Conservation (phyloP, 2,797 vertebrate genomes). For the Sebastes baramenuke region DNA sequence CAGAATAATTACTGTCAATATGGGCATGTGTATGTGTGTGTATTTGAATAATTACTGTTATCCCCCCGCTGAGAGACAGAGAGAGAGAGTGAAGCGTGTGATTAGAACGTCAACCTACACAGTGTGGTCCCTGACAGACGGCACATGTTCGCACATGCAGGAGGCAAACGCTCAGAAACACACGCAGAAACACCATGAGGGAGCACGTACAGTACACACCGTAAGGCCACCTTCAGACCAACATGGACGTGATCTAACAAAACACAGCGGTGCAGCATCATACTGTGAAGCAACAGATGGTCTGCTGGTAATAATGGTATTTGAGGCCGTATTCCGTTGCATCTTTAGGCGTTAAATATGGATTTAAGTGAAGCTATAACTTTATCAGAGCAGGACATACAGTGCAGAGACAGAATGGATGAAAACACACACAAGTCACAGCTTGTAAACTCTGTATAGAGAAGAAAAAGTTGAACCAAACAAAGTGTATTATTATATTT, state of each 20-base stretch:
- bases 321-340: neutral
- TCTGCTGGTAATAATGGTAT: slow-evolving; percentile 6
- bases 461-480: neutral
- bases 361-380: neutral
- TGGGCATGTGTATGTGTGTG: slow-evolving; percentile 60
- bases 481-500: slow-evolving; percentile 29
- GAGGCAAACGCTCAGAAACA: slow-evolving; percentile 13
- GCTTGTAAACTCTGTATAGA: neutral
- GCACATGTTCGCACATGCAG: slow-evolving; percentile 50
- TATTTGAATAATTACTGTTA: slow-evolving; percentile 84
- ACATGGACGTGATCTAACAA: slow-evolving; percentile 18
- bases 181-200: slow-evolving; percentile 5
- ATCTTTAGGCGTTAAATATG: neutral
- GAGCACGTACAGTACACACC: neutral
- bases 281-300: slow-evolving; percentile 47
- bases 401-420: neutral
- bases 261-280: neutral
- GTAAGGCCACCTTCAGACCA: slow-evolving; percentile 31
- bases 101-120: slow-evolving; percentile 81
- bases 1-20: slow-evolving; percentile 83
- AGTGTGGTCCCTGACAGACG: slow-evolving; percentile 70
- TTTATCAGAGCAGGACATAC: neutral
- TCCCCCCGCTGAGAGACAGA: slow-evolving; percentile 73
- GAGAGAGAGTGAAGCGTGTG: slow-evolving; percentile 76
- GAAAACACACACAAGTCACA: neutral